Conservation (phyloP, 2,797 vertebrate species). For the Ctenosaura bakeri region DNA sequence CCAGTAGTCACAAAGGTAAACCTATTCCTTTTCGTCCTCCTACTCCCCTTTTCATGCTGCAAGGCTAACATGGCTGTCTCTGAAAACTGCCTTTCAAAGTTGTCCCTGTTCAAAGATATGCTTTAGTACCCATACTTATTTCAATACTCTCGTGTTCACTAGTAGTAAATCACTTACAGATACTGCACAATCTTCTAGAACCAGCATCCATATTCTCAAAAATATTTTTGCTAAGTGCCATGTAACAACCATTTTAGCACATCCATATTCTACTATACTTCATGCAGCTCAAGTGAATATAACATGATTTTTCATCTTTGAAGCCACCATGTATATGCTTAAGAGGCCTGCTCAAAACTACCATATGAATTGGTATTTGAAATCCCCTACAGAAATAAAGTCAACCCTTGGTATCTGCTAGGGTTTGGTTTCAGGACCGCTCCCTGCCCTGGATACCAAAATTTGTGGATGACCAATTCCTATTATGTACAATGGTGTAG, state of each 20-base stretch:
- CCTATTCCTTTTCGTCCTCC: no score
- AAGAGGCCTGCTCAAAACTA: neutral
- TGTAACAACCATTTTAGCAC: neutral
- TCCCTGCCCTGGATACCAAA: no score
- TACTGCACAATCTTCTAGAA: neutral
- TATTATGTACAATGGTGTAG: no score
- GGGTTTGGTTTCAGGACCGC: no score
- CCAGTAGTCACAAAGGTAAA: no score
- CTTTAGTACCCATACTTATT: neutral
- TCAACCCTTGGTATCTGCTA: no score
- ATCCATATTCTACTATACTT: neutral
- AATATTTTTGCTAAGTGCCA: neutral
- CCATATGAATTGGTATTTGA: neutral
- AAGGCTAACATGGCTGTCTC: neutral
- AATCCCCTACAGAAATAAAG: neutral
- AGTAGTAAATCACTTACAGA: neutral
- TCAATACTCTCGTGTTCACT: neutral
- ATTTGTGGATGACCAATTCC: no score
- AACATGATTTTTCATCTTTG: neutral
- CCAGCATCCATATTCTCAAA: no score
- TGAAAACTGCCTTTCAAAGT: neutral
- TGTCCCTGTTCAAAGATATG: neutral
- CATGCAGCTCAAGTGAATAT: neutral
- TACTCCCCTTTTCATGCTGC: no score
- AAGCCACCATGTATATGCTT: no score